Evolutionary conservation across 2,888 invertebrate species (phyloP).

Genomic region (Phengaris arion): DNA sequence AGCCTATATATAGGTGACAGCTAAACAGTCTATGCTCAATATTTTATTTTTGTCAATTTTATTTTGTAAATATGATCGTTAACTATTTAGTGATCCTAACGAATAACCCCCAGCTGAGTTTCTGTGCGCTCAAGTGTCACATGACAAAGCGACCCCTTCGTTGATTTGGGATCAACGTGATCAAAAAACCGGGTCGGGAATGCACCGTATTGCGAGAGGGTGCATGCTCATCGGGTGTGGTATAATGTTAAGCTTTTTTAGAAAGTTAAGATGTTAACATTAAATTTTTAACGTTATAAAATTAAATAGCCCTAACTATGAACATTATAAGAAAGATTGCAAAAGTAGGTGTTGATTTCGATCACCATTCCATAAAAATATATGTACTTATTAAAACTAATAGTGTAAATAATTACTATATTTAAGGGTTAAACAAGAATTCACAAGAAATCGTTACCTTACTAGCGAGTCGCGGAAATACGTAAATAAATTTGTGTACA

Average conservation of each 20-base stretch:
- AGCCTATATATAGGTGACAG: no score
- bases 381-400: no score
- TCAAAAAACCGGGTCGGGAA: constrained; percentile 69
- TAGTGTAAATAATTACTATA: no score
- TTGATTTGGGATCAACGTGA: constrained; percentile 64
- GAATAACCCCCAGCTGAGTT: constrained; percentile 64
- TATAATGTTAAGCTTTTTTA: constrained; percentile 17
- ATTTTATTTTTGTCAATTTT: no score
- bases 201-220: constrained; percentile 64
- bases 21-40: no score
- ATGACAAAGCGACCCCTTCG: constrained; percentile 73
- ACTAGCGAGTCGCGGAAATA: no score
- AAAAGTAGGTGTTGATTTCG: neutral
- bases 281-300: constrained; percentile 3
- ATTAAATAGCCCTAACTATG: neutral
- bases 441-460: no score
- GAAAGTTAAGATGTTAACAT: constrained; percentile 15
- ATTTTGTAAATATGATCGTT: constrained; percentile 48
- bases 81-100: constrained; percentile 62
- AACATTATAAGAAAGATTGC: neutral
- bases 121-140: constrained; percentile 73
- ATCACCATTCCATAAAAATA: no score
- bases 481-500: no score
- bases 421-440: no score
- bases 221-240: constrained; percentile 42